A percentile compares a stretch with the other conserved stretches of the same genome.
Conservation (phyloP, 2,113 vertebrate genomes). For the Alligator sinensis region DNA sequence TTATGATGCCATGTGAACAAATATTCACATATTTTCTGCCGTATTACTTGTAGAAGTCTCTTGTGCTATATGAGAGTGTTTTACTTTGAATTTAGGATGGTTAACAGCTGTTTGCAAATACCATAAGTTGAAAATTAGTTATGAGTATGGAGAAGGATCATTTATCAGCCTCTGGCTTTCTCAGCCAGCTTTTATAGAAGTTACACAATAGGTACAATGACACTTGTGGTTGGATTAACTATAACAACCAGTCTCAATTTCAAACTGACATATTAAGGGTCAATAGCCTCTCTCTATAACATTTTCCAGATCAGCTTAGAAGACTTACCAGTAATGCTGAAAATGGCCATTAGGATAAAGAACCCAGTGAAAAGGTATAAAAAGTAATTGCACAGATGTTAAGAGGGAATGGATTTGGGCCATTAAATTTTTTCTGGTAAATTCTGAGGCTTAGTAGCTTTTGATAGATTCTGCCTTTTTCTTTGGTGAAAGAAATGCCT, state of each 20-base stretch:
- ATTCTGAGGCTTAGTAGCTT: background rate
- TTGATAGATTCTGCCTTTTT: background rate
- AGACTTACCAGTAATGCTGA: background rate
- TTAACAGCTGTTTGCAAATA: background rate
- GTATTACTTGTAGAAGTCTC: background rate
- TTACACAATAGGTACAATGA: background rate
- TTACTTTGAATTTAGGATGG: background rate
- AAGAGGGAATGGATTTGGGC: background rate
- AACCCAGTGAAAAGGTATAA: background rate
- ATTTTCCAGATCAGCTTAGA: background rate
- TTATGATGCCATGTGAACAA: background rate
- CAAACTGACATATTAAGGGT: background rate
- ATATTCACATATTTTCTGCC: background rate
- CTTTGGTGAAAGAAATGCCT: background rate
- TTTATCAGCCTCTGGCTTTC: background rate
- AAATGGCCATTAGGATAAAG: background rate
- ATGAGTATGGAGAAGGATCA: background rate
- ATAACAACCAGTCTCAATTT: background rate
- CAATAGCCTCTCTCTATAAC: fast-evolving
- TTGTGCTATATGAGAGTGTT: background rate
- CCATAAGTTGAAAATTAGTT: background rate
- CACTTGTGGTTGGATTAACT: background rate
- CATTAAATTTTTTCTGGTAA: background rate
- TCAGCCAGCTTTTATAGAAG: background rate
- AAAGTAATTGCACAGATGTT: background rate